Conservation (phyloP, 2,888 invertebrate species). For the Aleiodes alternator region DNA sequence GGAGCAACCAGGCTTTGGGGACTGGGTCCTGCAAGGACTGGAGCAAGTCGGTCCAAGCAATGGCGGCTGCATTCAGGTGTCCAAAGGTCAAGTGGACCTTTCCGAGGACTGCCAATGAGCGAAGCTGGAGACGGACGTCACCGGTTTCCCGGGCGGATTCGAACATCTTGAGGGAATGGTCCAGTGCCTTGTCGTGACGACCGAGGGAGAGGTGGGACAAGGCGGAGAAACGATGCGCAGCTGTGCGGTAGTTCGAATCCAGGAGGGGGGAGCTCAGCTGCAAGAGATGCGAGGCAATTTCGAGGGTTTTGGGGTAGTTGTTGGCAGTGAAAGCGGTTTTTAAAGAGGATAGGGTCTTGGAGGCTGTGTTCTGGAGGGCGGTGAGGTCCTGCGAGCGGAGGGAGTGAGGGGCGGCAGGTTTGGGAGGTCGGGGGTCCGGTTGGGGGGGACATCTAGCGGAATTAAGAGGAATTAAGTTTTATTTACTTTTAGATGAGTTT, state of each 20-base stretch:
- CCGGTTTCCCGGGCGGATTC: slow-evolving; percentile 57
- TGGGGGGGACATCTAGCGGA: no score
- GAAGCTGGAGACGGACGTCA: slow-evolving; percentile 53
- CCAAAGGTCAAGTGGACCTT: slow-evolving; percentile 67
- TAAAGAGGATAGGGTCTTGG: slow-evolving; percentile 55
- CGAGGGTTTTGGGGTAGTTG: slow-evolving; percentile 54
- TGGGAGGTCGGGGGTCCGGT: no score
- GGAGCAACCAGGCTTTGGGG: slow-evolving; percentile 60
- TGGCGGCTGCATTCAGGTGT: slow-evolving; percentile 63
- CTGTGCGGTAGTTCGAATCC: slow-evolving; percentile 57
- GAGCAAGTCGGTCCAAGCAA: slow-evolving; percentile 63
- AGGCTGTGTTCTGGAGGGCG: slow-evolving; percentile 52
- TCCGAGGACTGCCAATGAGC: slow-evolving; percentile 64
- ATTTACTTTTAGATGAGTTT: no score
- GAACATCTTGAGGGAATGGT: slow-evolving; percentile 61
- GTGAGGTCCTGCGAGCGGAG: background rate
- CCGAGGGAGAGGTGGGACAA: slow-evolving; percentile 60
- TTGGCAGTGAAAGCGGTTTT: slow-evolving; percentile 58
- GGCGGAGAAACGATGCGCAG: slow-evolving; percentile 62
- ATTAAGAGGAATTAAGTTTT: no score
- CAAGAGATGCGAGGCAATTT: slow-evolving; percentile 58
- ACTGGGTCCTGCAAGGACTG: slow-evolving; percentile 53
- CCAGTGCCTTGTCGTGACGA: slow-evolving; percentile 67
- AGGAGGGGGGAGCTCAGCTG: slow-evolving; percentile 50
- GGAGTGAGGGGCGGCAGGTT: no score